Base-by-base conservation (phyloP, 2,888 invertebrate species). In the Folsomia candida region DNA sequence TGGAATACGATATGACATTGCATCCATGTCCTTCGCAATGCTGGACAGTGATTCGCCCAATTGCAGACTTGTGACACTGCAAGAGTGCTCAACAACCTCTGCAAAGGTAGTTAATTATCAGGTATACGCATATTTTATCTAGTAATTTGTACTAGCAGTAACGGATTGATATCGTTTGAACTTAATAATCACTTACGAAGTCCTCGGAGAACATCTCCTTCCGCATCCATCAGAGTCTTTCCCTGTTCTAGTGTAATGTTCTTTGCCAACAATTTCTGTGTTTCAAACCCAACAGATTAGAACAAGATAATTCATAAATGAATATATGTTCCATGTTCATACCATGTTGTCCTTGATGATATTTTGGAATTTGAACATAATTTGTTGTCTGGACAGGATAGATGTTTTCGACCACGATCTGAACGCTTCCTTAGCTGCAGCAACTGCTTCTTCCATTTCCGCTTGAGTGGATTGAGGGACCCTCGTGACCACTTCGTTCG, bases 31-130 rank as follows among this genome's bases (percentile, higher is more conserved):
- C 81, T 92, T 94, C 3, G 97, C 91, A 47, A 95, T 91, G 79
- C 88, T 87, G 54, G 88, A 89, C 79, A 97, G 88, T 18, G 93
- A 91, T 85, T 99, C 98, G 0, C 99, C 99, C 82, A 97, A 88
- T 82, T 94, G 91, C 24, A 98, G 87, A 1, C 90, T 90, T 0
- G 98, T 94, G 76, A 97, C 93, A 80, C 94, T 91, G 84, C 97
- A 95, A 81, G 94, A 93, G 82, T 97, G 95, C 83, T 99, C 99
- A 62, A 99, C 97, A 54, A 96, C 92, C 89, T 98, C 93, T 93
- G 84, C 9, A 78, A 73, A 60, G 20, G 27, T 24, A 6, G 20
- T n/a, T n/a, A n/a, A n/a, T n/a, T n/a, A n/a, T n/a, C n/a, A n/a
- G n/a, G n/a, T n/a, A n/a, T n/a, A n/a, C n/a, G n/a, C n/a, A n/a